Evolutionary conservation across 2,797 vertebrate genomes (phyloP), one percentile per base, ranked within the genome.

Genomic region (Tokudaia tokunoshimensis): DNA sequence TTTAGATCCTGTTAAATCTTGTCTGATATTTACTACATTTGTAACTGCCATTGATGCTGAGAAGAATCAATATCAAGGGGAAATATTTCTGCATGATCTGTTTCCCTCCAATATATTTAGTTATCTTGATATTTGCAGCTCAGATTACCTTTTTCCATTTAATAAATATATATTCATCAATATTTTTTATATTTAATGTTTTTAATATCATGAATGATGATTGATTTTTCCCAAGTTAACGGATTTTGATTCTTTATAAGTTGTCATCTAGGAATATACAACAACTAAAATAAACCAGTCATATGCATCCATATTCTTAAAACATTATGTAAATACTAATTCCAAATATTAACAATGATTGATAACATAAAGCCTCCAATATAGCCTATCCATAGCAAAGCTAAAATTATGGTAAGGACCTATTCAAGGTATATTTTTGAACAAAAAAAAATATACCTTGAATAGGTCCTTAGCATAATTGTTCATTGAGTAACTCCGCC

Each of bases 1-100:
- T 96, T 98, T 94, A 96, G 92, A 65, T 37, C 59, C 94, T 94
- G 55, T 94, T 98, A 96, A 96, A 90, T 94, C 67, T 59, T 89
- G 22, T 80, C 80, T 91, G 50, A n/a, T 91, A 95, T 96, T 97
- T 89, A 93, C 20, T 89, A 92, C 75, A 79, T 92, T 94, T 97
- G 94, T 88, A 97, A 50, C 74, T 89, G 70, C 92, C 97, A 97
- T 87, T 97, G 93, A 97, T 96, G 47, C 88, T 81, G 3, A 82
- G 12, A 94, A 61, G 50, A 96, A 93, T 94, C 55, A 88, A 92
- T 94, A 97, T 37, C 44, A 81, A 63, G 52, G 74, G 17, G 22
- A 98, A 89, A 52, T 94, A 96, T 97, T 97, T 91, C 59, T 97
- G 65, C 61, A 89, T 29, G 80, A 90, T 22, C 61, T 82, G 37